Evolutionary conservation across 1,140 invertebrate genomes (phyloP).

Genomic region (Anthonomus grandis): DNA sequence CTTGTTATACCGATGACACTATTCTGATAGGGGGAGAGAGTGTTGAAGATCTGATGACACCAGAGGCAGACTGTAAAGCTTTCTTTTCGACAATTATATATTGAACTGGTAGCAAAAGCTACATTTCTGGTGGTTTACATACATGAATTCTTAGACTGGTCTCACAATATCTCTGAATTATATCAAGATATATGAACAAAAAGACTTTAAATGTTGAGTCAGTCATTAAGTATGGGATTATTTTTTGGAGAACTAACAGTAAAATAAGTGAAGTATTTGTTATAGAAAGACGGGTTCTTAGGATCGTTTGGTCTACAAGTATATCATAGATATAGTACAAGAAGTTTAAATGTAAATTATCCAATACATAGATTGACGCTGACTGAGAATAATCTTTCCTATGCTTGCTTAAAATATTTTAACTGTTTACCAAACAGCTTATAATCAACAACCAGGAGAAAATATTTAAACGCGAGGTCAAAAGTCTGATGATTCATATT

Average conservation of each 20-base stretch:
- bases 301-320: neutral
- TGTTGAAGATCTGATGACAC: neutral
- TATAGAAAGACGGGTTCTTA: no score
- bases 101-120: no score
- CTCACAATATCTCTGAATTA: no score
- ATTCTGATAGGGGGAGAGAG: neutral
- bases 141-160: no score
- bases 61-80: neutral
- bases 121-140: no score
- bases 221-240: no score
- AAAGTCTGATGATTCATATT: neutral
- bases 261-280: no score
- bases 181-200: no score
- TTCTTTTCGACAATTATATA: no score
- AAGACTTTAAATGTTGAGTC: no score
- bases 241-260: no score
- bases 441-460: neutral
- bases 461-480: neutral
- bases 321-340: neutral
- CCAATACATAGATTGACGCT: neutral
- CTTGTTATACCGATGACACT: neutral
- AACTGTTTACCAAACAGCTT: neutral
- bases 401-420: neutral
- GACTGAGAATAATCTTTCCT: neutral
- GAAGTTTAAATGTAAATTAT: neutral